These are phyloP conservation scores for Protomyctophum bolini DNA, from an alignment of 2,113 vertebrate species.

Conservation along the genomic window DNA sequence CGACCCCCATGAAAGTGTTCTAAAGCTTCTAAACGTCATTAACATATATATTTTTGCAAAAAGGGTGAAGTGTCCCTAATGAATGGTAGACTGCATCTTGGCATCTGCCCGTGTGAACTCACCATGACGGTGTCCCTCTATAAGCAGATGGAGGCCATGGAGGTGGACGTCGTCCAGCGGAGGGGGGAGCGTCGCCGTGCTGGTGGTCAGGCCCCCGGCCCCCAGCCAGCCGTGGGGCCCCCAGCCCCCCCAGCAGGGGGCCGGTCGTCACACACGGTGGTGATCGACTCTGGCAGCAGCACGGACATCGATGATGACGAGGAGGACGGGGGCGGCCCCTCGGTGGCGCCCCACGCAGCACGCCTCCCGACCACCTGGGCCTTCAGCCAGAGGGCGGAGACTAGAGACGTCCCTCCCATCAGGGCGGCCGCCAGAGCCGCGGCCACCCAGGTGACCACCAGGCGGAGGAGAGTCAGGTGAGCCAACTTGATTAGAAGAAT, in stretches of 20 bases:
- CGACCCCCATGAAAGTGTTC: too few species aligned
- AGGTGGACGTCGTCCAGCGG: constrained; percentile 67
- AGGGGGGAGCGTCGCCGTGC: constrained; percentile 15
- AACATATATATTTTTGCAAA: too few species aligned
- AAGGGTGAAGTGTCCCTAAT: too few species aligned
- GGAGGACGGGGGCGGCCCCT: not conserved
- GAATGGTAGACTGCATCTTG: too few species aligned
- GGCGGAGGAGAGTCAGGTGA: constrained; percentile 65
- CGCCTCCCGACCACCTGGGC: constrained; percentile 70
- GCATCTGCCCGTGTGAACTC: too few species aligned
- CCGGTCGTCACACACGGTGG: constrained; percentile 11
- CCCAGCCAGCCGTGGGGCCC: not conserved
- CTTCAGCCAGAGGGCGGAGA: constrained; percentile 59
- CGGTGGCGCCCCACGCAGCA: not conserved
- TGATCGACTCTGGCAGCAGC: constrained; percentile 56
- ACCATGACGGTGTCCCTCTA: too few species aligned
- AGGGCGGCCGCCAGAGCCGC: not conserved
- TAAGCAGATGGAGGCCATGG: constrained; percentile 86
- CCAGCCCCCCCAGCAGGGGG: not conserved
- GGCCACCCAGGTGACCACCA: constrained; percentile 13
- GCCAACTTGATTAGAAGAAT: too few species aligned
- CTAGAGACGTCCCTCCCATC: not conserved
- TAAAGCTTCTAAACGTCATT: too few species aligned
- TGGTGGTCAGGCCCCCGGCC: too few species aligned
- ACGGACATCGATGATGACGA: constrained; percentile 57